Evolutionary conservation across 2,797 vertebrate species (phyloP).

Genomic region (Miichthys miiuy): DNA sequence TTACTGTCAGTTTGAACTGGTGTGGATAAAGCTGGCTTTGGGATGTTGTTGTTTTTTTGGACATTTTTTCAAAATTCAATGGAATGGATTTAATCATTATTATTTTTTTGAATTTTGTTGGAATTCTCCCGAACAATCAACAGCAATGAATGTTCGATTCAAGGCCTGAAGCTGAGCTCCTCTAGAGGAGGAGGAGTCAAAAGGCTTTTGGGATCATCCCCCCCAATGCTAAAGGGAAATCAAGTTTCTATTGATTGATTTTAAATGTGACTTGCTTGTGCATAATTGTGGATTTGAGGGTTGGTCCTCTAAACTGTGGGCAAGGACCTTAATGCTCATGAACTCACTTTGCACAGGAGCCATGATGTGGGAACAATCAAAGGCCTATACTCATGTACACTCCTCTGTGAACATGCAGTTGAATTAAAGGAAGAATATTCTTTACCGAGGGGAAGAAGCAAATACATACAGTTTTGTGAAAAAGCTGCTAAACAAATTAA

Average conservation of each 20-base stretch:
- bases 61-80: conserved; percentile 38
- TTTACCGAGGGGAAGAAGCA: conserved; percentile 30
- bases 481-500: conserved; percentile 30
- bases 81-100: conserved; percentile 57
- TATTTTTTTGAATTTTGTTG: conserved; percentile 41
- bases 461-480: conserved; percentile 24
- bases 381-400: conserved; percentile 38
- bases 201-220: conserved; percentile 57
- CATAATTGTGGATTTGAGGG: conserved; percentile 68
- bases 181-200: conserved; percentile 53
- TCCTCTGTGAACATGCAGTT: conserved; percentile 19
- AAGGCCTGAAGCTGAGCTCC: conserved; percentile 53
- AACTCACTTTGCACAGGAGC: conserved; percentile 39
- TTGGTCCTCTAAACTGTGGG: conserved; percentile 29
- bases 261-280: conserved; percentile 68
- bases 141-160: conserved; percentile 44
- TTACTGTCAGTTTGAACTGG: conserved; percentile 25
- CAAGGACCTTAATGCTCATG: conserved; percentile 30
- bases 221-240: conserved; percentile 67
- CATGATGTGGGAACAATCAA: conserved; percentile 33
- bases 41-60: conserved; percentile 46
- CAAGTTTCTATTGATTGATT: conserved; percentile 77
- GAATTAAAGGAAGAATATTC: conserved; percentile 19
- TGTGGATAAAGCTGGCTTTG: conserved; percentile 43
- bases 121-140: conserved; percentile 43